Conservation (phyloP, 2,113 vertebrate species). For the Aptenodytes forsteri region DNA sequence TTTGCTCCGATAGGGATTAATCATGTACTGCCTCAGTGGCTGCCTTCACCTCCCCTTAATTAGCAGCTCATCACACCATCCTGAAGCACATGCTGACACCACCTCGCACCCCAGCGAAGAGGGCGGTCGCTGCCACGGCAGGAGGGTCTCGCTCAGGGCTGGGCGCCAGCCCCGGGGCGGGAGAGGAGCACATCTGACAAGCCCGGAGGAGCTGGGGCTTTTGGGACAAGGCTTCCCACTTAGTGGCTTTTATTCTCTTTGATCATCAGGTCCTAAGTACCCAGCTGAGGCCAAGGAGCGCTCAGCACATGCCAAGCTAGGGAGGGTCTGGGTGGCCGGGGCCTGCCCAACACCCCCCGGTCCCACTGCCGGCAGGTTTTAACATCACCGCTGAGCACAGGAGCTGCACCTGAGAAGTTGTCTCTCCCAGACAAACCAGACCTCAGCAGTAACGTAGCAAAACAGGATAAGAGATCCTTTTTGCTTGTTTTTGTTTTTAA, state of each 20-base stretch:
- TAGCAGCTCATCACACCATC: not conserved
- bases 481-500: not conserved
- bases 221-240: not conserved
- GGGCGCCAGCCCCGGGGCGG: accelerated
- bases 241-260: not conserved
- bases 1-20: not conserved
- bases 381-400: not conserved
- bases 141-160: not conserved
- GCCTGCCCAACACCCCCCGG: not conserved
- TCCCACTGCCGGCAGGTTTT: not conserved
- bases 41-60: conserved; percentile 13
- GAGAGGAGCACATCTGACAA: not conserved
- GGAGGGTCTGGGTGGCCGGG: not conserved
- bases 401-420: not conserved
- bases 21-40: not conserved
- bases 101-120: not conserved
- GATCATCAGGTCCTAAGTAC: not conserved
- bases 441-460: not conserved
- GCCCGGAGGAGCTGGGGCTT: not conserved
- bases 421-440: not conserved
- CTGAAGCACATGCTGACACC: not conserved
- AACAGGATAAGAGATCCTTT: not conserved
- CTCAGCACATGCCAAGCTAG: not conserved
- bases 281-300: not conserved
- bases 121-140: not conserved